A percentile compares a stretch with the other conserved stretches of the same genome.
Conservation (phyloP, 2,888 invertebrate species). For the Dilophus febrilis region DNA sequence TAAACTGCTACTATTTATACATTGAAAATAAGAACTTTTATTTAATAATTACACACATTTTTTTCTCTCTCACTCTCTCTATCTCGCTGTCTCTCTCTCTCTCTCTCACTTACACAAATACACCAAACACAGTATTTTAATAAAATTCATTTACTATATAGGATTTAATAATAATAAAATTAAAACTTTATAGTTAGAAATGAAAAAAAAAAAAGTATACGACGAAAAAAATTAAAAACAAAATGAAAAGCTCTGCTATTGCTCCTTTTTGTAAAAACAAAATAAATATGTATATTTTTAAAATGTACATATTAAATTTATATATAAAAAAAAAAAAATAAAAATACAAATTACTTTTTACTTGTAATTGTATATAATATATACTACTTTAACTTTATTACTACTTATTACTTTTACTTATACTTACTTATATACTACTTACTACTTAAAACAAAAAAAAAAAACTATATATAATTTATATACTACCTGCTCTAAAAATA, state of each 20-base stretch:
- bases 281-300: too few species aligned
- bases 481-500: neutral
- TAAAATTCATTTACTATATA: neutral
- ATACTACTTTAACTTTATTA: constrained; percentile 11
- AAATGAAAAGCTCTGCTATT: constrained; percentile 1
- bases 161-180: neutral
- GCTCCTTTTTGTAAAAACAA: neutral
- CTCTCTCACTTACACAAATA: too few species aligned
- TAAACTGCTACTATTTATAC: too few species aligned
- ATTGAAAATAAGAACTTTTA: too few species aligned
- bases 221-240: neutral
- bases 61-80: too few species aligned
- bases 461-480: constrained; percentile 6
- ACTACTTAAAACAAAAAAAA: constrained; percentile 9
- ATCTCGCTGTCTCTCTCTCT: too few species aligned
- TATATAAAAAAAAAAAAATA: too few species aligned
- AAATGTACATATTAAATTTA: too few species aligned
- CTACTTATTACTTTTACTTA: constrained; percentile 5
- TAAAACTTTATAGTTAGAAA: neutral
- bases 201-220: constrained; percentile 1
- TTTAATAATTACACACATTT: too few species aligned
- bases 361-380: too few species aligned
- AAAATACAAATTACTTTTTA: too few species aligned
- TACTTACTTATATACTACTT: constrained; percentile 11
- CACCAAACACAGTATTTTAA: constrained; percentile 3